Evolutionary conservation across 2,113 vertebrate genomes (phyloP).

Genomic region (Myotis davidii): DNA sequence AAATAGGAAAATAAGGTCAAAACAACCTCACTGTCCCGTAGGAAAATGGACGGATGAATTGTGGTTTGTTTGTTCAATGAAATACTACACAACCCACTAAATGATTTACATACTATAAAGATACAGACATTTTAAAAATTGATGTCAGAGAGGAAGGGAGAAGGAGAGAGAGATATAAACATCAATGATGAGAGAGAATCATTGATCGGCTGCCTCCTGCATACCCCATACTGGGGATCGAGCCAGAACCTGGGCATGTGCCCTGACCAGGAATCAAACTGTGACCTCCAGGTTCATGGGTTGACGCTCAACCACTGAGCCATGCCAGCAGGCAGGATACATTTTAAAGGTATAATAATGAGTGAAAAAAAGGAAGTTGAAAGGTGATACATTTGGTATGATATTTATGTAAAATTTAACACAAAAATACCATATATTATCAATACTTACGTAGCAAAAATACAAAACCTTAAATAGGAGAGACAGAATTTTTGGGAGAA

Average conservation of each 20-base stretch:
- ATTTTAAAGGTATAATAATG: not conserved
- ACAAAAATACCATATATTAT: not conserved
- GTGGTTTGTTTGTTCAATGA: not conserved
- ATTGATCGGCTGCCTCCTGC: not conserved
- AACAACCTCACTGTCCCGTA: not conserved
- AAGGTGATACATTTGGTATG: not conserved
- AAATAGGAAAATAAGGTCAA: not conserved
- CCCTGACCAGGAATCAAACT: too few relatives aligned
- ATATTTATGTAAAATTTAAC: not conserved
- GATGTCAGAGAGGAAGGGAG: not conserved
- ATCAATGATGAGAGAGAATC: too few relatives aligned
- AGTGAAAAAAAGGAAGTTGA: not conserved
- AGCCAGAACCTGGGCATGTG: too few relatives aligned
- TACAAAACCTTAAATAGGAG: conserved; percentile 37
- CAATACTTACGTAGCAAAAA: not conserved
- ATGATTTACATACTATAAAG: not conserved
- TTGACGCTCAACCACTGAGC: too few relatives aligned
- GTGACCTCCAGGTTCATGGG: too few relatives aligned
- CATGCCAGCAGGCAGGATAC: not conserved
- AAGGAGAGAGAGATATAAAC: not conserved
- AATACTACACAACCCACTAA: not conserved
- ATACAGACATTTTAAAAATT: not conserved
- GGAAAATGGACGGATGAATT: not conserved
- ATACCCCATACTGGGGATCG: not conserved
- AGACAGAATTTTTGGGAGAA: not conserved